phyloP scores from a whole-genome alignment of 2,888 invertebrate genomes.

The Monochamus alternatus region DNA sequence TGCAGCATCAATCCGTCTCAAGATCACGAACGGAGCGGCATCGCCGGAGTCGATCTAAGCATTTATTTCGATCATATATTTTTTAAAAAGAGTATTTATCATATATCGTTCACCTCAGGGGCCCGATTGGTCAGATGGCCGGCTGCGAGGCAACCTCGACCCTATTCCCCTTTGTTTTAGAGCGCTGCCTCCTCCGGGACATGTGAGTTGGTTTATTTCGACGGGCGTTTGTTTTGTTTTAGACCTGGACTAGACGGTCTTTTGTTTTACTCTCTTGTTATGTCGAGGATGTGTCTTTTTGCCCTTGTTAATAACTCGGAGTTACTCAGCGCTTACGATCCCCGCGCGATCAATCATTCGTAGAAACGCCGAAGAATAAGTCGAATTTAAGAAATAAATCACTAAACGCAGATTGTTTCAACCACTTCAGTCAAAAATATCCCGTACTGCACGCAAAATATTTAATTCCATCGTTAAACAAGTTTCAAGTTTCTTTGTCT shows the following conservation, averaged over 20 bases:
- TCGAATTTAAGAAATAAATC: neutral
- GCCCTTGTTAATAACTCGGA: constrained; percentile 31
- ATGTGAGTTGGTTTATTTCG: constrained; percentile 51
- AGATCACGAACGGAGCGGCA: constrained; percentile 59
- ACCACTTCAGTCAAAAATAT: no score
- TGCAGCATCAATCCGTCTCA: constrained; percentile 54
- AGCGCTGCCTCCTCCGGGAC: neutral
- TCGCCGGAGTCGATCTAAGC: constrained; percentile 62
- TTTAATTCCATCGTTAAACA: no score
- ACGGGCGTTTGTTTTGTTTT: constrained; percentile 55
- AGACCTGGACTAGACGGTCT: constrained; percentile 55
- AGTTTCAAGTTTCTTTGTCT: no score
- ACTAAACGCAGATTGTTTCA: no score
- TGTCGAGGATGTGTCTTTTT: constrained; percentile 23
- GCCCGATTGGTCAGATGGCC: constrained; percentile 42
- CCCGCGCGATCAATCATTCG: constrained; percentile 21
- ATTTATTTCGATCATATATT: constrained; percentile 67
- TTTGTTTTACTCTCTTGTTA: constrained; percentile 46
- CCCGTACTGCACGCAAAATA: no score
- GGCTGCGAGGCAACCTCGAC: constrained; percentile 24
- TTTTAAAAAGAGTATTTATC: constrained; percentile 66
- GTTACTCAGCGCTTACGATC: constrained; percentile 33
- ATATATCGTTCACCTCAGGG: constrained; percentile 64
- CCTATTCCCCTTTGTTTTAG: constrained; percentile 18
- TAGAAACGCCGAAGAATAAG: neutral